These are phyloP conservation scores for Agelaius tricolor DNA, from an alignment of 2,113 vertebrate species.

Conservation along the genomic window DNA sequence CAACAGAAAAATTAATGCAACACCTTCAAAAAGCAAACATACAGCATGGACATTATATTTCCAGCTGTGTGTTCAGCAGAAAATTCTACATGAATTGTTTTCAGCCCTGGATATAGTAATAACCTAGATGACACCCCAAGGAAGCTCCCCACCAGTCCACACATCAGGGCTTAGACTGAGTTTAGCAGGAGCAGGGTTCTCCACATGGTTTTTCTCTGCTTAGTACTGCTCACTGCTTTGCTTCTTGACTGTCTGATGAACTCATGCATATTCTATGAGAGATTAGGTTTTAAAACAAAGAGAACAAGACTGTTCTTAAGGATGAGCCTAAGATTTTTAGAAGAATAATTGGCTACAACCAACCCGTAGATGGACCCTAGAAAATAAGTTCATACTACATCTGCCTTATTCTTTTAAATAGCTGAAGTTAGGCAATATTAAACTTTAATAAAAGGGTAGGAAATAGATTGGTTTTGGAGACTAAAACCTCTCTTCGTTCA, in stretches of 20 bases:
- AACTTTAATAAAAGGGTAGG: accelerated
- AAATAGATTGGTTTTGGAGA: not conserved
- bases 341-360: not conserved
- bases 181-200: not conserved
- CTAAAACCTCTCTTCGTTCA: not conserved
- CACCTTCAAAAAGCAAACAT: not conserved
- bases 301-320: not conserved
- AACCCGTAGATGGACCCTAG: not conserved
- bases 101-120: not conserved
- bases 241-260: not conserved
- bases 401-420: not conserved
- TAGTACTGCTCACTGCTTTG: not conserved
- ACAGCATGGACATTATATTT: not conserved
- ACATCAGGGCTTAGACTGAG: not conserved
- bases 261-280: not conserved
- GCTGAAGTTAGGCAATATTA: not conserved
- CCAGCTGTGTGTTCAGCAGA: not conserved
- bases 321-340: not conserved
- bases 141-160: not conserved
- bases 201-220: not conserved
- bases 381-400: not conserved
- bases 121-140: accelerated
- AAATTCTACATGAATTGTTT: not conserved
- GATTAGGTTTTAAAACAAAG: slow-evolving; percentile 9
- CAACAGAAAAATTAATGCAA: not conserved